A percentile compares a stretch with the other conserved stretches of the same genome.
Evolutionary conservation across 2,888 invertebrate species (phyloP).

Genomic region (Synergus japonicus): DNA sequence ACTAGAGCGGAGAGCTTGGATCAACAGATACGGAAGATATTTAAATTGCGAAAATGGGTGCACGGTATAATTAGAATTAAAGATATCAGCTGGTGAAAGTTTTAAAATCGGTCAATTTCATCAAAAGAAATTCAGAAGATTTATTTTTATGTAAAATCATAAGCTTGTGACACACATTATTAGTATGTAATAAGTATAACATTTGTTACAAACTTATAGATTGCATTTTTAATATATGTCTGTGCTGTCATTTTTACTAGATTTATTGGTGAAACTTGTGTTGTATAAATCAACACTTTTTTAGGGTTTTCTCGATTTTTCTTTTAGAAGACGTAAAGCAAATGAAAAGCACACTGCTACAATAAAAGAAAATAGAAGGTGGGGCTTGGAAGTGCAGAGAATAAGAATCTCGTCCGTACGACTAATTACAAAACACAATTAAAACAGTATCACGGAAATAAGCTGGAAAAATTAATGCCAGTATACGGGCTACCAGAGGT

Average conservation of each 20-base stretch:
- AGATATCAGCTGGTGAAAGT: neutral
- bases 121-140: too few relatives aligned
- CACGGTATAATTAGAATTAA: neutral
- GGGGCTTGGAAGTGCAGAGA: conserved; percentile 1
- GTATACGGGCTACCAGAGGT: conserved; percentile 41
- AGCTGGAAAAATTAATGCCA: conserved; percentile 59
- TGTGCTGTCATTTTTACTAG: too few relatives aligned
- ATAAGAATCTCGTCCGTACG: conserved; percentile 43
- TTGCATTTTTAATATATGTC: too few relatives aligned
- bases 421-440: conserved; percentile 66
- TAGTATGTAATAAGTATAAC: too few relatives aligned
- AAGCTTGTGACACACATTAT: too few relatives aligned
- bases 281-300: neutral
- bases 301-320: neutral
- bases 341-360: conserved; percentile 12
- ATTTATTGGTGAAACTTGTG: neutral
- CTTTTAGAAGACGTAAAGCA: neutral
- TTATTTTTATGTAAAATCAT: too few relatives aligned
- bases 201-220: too few relatives aligned
- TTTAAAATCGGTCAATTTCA: neutral
- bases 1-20: conserved; percentile 40
- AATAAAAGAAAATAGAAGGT: conserved; percentile 12
- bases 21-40: conserved; percentile 42
- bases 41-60: neutral
- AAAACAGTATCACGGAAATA: conserved; percentile 62